Conservation (phyloP, 1,140 invertebrate species). For the Apis cerana region DNA sequence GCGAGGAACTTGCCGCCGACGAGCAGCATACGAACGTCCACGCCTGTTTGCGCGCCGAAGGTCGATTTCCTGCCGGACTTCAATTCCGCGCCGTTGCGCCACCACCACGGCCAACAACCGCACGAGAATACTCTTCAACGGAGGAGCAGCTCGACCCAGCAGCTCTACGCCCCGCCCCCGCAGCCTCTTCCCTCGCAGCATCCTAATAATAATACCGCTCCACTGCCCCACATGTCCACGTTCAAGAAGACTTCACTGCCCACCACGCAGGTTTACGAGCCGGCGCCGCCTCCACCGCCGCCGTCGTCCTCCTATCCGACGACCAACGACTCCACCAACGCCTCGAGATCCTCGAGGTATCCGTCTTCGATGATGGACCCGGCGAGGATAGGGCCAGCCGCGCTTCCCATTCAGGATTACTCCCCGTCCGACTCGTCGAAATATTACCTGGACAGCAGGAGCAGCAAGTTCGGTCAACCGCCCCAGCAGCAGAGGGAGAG, state of each 20-base stretch:
- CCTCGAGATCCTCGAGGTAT: constrained; percentile 64
- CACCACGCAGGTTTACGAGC: constrained; percentile 65
- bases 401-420: constrained; percentile 66
- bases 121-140: constrained; percentile 64
- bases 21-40: constrained; percentile 67
- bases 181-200: constrained; percentile 54
- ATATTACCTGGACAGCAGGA: constrained; percentile 69
- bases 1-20: constrained; percentile 44
- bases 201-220: constrained; percentile 60
- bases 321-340: constrained; percentile 52
- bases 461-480: constrained; percentile 41
- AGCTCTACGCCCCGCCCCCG: constrained; percentile 60
- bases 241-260: constrained; percentile 78
- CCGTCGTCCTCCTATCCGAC: constrained; percentile 67
- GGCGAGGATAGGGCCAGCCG: constrained; percentile 39
- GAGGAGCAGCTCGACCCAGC: constrained; percentile 57
- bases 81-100: constrained; percentile 76
- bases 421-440: constrained; percentile 67
- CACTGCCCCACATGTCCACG: constrained; percentile 77
- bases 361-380: constrained; percentile 56
- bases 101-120: constrained; percentile 58
- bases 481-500: constrained; percentile 45
- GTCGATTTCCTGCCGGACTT: constrained; percentile 88
- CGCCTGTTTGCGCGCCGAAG: constrained; percentile 83
- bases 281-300: constrained; percentile 33